phyloP scores from a whole-genome alignment of 30 jellyfish, hydroid and myxozoan species.

The Aurelia sp. region DNA sequence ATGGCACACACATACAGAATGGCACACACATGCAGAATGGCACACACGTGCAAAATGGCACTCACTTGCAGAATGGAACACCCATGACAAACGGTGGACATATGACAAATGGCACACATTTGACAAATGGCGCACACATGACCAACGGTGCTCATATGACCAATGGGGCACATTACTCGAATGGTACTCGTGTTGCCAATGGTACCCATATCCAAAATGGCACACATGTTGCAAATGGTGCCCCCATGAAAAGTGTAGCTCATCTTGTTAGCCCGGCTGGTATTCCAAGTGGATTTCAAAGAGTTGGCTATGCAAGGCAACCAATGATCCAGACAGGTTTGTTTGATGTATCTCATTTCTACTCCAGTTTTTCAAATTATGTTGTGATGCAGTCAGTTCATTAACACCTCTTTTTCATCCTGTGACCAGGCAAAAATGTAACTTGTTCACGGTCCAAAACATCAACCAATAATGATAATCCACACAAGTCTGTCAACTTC shows the following conservation, averaged over 20 bases:
- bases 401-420: no score
- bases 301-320: constrained; percentile 28
- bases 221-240: constrained; percentile 42
- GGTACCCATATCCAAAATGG: constrained; percentile 41
- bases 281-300: constrained; percentile 37
- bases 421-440: no score
- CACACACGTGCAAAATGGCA: constrained; percentile 24
- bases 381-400: no score
- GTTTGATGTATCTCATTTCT: no score
- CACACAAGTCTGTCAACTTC: no score
- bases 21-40: constrained; percentile 37
- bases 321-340: constrained; percentile 20
- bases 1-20: constrained; percentile 37
- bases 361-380: no score
- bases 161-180: constrained; percentile 23
- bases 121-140: constrained; percentile 40
- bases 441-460: no score
- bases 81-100: constrained; percentile 24
- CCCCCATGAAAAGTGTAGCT: constrained; percentile 27
- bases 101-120: background rate
- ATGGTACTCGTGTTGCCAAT: constrained; percentile 11
- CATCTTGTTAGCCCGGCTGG: constrained; percentile 66
- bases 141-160: constrained; percentile 36
- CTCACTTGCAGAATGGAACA: constrained; percentile 36
- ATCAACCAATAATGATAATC: no score